Evolutionary conservation across 2,797 vertebrate genomes (phyloP).

Genomic region (Myripristis murdjan): DNA sequence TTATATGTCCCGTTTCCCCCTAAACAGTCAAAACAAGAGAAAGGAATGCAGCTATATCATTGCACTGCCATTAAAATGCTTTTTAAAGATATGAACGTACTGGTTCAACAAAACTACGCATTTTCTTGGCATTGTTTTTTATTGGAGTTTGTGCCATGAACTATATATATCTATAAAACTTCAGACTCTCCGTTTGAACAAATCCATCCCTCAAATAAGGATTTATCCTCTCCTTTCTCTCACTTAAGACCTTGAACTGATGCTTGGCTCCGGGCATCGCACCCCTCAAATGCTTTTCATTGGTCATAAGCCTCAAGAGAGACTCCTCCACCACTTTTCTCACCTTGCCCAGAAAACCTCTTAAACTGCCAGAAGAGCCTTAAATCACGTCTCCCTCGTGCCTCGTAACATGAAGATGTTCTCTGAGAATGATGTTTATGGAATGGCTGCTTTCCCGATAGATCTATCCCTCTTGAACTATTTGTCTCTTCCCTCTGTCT

Average conservation of each 20-base stretch:
- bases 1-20: constrained; percentile 37
- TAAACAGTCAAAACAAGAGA: constrained; percentile 40
- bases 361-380: constrained; percentile 28
- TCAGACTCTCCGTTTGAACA: no score
- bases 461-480: constrained; percentile 34
- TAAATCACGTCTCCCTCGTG: constrained; percentile 37
- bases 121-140: constrained; percentile 3
- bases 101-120: background rate
- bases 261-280: background rate
- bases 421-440: constrained; percentile 43
- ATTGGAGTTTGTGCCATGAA: background rate
- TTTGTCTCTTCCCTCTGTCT: constrained; percentile 42
- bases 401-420: constrained; percentile 51
- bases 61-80: background rate
- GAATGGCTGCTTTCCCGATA: constrained; percentile 33
- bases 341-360: constrained; percentile 34
- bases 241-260: constrained; percentile 13
- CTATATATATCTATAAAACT: no score
- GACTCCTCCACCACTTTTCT: constrained; percentile 3
- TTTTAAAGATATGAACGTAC: background rate
- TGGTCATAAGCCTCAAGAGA: constrained; percentile 5
- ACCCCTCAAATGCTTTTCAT: constrained; percentile 15
- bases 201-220: no score
- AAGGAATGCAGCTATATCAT: constrained; percentile 51
- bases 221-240: no score